These are phyloP conservation scores for Xiphorhynchus erythropygius DNA, from an alignment of 2,797 vertebrate species.

Conservation along the genomic window DNA sequence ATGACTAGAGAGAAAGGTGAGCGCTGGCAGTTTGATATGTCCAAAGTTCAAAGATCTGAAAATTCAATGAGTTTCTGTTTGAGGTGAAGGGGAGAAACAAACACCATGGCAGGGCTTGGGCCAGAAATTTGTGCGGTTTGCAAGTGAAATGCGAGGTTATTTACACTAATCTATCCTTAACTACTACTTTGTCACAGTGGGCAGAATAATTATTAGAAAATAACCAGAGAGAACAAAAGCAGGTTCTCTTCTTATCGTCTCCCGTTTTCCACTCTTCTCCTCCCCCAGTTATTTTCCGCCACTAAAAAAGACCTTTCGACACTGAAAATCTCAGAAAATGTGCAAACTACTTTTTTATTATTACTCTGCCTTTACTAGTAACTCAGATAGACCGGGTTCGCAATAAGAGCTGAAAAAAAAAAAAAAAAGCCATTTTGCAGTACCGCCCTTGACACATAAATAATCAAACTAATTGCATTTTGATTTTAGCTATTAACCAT, in stretches of 20 bases:
- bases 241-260: constrained; percentile 16
- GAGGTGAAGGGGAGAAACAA: constrained; percentile 64
- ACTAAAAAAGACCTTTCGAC: neutral
- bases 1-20: constrained; percentile 54
- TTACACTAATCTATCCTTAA: constrained; percentile 63
- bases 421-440: neutral
- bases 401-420: neutral
- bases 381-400: neutral
- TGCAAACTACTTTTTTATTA: neutral
- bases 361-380: neutral
- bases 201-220: constrained; percentile 62
- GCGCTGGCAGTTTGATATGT: constrained; percentile 62
- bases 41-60: constrained; percentile 79
- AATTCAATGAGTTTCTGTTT: constrained; percentile 64
- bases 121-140: constrained; percentile 11
- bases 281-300: neutral
- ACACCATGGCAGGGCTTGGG: constrained; percentile 5
- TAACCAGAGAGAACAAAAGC: constrained; percentile 56
- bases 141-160: constrained; percentile 23
- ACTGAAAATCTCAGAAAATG: neutral
- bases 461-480: constrained; percentile 12
- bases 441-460: neutral
- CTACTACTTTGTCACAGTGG: constrained; percentile 46
- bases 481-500: constrained; percentile 8
- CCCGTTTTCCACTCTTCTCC: neutral